These are phyloP conservation scores for Lophura nycthemera DNA, from an alignment of 2,113 vertebrate genomes.

Conservation along the genomic window DNA sequence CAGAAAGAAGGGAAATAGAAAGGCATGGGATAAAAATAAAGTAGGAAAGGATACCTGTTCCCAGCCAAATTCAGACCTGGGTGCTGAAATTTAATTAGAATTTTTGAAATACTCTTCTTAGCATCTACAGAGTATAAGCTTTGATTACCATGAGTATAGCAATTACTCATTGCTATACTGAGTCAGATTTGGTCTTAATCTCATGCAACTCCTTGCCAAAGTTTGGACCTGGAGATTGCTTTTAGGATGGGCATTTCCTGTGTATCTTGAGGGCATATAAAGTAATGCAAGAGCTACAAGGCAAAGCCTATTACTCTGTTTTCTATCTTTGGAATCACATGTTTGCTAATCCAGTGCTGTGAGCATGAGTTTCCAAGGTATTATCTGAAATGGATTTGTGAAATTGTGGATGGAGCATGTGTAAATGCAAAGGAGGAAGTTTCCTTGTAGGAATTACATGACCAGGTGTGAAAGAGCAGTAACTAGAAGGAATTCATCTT, in stretches of 20 bases:
- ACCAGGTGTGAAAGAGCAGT: not conserved
- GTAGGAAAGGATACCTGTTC: not conserved
- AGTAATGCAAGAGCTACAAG: not conserved
- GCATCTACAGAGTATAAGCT: not conserved
- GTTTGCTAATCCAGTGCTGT: constrained; percentile 21
- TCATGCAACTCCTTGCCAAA: not conserved
- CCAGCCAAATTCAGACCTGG: not conserved
- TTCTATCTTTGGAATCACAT: constrained; percentile 56
- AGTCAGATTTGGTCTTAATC: not conserved
- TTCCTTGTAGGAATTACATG: not conserved
- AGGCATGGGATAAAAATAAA: not conserved
- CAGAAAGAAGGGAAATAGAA: not conserved
- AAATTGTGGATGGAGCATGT: not conserved
- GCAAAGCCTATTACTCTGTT: constrained; percentile 56
- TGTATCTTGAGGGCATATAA: not conserved
- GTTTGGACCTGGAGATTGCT: not conserved
- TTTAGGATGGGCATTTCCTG: not conserved
- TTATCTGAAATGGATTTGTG: constrained; percentile 34
- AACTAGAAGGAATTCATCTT: not conserved
- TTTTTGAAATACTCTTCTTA: not conserved
- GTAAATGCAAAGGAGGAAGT: not conserved
- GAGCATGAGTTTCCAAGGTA: constrained; percentile 3
- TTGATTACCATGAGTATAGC: not conserved
- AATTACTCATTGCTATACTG: not conserved
- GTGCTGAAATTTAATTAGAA: not conserved